Percentiles rank a stretch among this genome's conserved stretches.
Evolutionary conservation across 2,113 vertebrate species (phyloP).

Genomic region (Bubo scandiacus): DNA sequence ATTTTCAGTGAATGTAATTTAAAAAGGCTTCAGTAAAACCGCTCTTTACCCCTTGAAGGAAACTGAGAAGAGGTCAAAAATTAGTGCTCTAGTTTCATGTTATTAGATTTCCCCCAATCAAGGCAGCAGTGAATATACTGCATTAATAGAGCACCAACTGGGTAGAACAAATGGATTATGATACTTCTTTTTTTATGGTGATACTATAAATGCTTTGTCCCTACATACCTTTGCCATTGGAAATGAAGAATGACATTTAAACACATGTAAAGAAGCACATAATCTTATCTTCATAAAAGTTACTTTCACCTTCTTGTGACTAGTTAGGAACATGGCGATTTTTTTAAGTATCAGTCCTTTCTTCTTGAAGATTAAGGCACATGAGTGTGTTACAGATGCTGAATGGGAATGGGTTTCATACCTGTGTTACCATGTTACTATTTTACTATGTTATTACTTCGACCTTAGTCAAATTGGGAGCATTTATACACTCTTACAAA

Average conservation of each 20-base stretch:
- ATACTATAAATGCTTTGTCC: neutral
- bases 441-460: neutral
- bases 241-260: neutral
- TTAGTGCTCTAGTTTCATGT: constrained; percentile 28
- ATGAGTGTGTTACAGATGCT: neutral
- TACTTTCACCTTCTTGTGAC: neutral
- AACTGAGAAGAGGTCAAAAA: constrained; percentile 12
- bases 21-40: constrained; percentile 6
- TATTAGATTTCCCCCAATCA: neutral
- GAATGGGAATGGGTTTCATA: neutral
- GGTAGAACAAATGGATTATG: neutral
- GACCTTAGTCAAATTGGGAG: neutral
- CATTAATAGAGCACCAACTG: neutral
- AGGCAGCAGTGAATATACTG: neutral
- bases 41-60: neutral
- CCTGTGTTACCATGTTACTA: neutral
- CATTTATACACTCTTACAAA: neutral
- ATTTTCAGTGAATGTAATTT: constrained; percentile 10
- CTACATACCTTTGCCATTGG: neutral
- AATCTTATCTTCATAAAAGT: neutral
- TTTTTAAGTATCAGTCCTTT: neutral
- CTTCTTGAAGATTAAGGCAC: neutral
- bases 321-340: neutral
- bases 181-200: neutral
- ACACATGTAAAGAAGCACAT: neutral